These are phyloP conservation scores for Tinamus major DNA, from an alignment of 2,797 vertebrate genomes.

Conservation along the genomic window DNA sequence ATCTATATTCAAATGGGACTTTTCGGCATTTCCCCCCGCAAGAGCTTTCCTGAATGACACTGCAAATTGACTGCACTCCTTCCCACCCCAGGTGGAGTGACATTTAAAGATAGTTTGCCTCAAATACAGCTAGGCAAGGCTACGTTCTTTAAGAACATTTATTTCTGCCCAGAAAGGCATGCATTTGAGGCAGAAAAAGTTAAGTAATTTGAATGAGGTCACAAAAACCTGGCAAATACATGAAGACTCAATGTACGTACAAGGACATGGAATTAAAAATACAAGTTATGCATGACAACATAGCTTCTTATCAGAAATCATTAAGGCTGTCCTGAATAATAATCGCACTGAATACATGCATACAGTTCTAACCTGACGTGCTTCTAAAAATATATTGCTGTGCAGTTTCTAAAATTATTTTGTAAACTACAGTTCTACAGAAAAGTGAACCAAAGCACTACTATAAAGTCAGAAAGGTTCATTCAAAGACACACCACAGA, in stretches of 20 bases:
- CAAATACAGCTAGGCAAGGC: background rate
- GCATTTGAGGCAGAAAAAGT: background rate
- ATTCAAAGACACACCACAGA: background rate
- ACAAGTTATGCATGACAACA: accelerated
- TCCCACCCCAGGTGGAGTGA: background rate
- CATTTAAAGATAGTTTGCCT: background rate
- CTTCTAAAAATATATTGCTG: background rate
- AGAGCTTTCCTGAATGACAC: background rate
- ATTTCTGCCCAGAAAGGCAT: background rate
- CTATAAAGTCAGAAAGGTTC: background rate
- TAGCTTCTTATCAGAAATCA: background rate
- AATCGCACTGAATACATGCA: background rate
- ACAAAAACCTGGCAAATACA: background rate
- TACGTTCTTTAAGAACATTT: background rate
- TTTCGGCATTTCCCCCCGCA: background rate
- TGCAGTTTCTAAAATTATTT: background rate
- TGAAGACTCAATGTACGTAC: background rate
- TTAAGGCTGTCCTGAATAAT: background rate
- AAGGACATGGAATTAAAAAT: accelerated
- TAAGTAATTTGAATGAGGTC: background rate
- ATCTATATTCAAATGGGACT: background rate
- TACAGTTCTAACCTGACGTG: background rate
- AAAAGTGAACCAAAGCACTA: background rate
- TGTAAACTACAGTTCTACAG: background rate
- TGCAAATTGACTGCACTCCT: background rate